phyloP scores from a whole-genome alignment of 2,113 vertebrate genomes.

The Chamaea fasciata region DNA sequence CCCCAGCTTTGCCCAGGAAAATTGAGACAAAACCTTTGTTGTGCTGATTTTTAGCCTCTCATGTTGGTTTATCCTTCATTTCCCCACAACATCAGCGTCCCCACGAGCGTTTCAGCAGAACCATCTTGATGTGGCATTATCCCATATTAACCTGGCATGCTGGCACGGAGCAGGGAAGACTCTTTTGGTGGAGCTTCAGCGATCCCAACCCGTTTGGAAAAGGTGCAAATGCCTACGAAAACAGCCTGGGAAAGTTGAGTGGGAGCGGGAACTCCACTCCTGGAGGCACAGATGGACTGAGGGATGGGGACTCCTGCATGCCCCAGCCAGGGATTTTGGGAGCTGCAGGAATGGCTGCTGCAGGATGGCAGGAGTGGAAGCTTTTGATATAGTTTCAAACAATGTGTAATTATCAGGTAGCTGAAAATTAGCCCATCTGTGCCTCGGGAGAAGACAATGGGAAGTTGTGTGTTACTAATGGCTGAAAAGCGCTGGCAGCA shows the following conservation, averaged over 20 bases:
- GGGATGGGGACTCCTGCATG: background rate
- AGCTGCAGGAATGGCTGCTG: background rate
- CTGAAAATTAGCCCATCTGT: constrained; percentile 61
- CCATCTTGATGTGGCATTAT: background rate
- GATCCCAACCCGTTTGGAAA: background rate
- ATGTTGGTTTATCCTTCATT: background rate
- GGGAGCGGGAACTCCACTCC: fast-evolving
- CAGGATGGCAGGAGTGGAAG: constrained; percentile 4
- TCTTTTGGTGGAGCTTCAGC: background rate
- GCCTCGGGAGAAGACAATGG: constrained; percentile 44
- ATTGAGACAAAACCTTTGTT: background rate
- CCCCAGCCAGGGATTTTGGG: background rate
- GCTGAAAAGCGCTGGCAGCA: constrained; percentile 59
- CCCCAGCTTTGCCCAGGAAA: background rate
- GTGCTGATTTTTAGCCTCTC: background rate
- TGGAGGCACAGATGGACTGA: background rate
- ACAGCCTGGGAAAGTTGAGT: background rate
- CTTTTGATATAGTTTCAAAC: constrained; percentile 60
- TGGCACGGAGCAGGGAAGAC: fast-evolving
- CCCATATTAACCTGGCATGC: background rate
- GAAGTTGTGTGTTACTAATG: constrained; percentile 60
- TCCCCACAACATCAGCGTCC: background rate
- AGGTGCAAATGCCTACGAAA: background rate
- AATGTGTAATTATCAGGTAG: constrained; percentile 64
- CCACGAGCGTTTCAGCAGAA: fast-evolving